A percentile compares a stretch with the other conserved stretches of the same genome.
These are phyloP conservation scores for Pomatorhinus ruficollis DNA, from an alignment of 2,113 vertebrate genomes.

Conservation along the genomic window DNA sequence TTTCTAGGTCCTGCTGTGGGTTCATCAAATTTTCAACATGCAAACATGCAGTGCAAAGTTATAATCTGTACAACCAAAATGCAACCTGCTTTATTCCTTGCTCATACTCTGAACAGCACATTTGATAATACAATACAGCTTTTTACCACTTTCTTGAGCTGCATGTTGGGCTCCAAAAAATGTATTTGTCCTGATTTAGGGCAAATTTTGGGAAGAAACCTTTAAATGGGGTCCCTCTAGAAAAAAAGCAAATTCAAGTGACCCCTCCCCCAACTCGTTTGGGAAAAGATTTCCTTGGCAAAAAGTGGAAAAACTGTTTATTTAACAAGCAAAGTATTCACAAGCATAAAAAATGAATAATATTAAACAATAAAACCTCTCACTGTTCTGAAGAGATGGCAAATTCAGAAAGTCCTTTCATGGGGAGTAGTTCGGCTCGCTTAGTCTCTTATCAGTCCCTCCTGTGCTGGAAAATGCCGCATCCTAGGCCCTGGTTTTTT, in stretches of 20 bases:
- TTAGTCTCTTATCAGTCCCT: not conserved
- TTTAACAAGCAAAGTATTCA: not conserved
- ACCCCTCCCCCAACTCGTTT: not conserved
- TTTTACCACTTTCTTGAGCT: not conserved
- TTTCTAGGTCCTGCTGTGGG: not conserved
- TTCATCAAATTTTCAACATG: not conserved
- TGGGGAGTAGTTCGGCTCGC: not conserved
- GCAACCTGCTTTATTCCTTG: no score
- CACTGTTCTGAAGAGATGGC: not conserved
- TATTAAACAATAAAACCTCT: not conserved
- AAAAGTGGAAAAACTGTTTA: not conserved
- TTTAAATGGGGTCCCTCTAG: not conserved
- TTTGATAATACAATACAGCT: not conserved
- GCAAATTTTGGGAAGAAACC: not conserved
- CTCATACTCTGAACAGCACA: no score
- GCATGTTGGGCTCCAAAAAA: not conserved
- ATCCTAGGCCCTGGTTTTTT: not conserved
- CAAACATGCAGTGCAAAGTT: not conserved
- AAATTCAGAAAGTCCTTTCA: not conserved
- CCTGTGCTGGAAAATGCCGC: not conserved
- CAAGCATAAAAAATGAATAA: not conserved
- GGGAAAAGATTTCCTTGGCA: not conserved
- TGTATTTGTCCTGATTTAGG: not conserved
- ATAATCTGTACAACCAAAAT: not conserved
- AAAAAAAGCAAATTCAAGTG: not conserved